Evolutionary conservation across 2,797 vertebrate genomes (phyloP), one percentile per base, ranked within the genome.

Genomic region (Myoxocephalus aenaeus): DNA sequence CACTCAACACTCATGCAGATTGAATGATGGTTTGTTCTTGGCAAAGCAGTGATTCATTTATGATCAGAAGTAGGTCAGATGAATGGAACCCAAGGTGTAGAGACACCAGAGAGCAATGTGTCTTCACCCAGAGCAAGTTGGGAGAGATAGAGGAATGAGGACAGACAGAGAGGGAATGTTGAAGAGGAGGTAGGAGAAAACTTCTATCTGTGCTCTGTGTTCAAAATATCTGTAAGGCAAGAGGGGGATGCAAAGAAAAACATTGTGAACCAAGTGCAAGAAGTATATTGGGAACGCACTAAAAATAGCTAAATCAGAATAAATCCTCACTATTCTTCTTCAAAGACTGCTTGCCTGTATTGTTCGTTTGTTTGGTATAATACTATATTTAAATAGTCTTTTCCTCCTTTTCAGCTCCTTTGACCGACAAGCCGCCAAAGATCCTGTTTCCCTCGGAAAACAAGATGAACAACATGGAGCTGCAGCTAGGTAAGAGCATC

Each of bases 401-500:
- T 71, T 82, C 85, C 84, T 91, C 20, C 71, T 84, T 86, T 94
- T 92, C 96, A 99, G 98, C 98, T 66, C 98, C 98, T 89, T 90
- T 99, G 92, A 99, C 98, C 90, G 97, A 99, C 95, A 98, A 98
- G 84, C 97, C 98, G 79, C 98, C 98, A 86, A 99, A 97, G 94
- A 97, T 99, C 93, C 95, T 99, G 89, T 97, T 98, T 85, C 98
- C 98, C 65, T 90, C 95, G 70, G 98, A 99, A 95, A 98, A 94
- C 95, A 99, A 98, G 93, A 94, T 98, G 86, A 98, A 94, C 91
- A 92, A 96, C 93, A 97, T 99, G 93, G 97, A 99, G 94, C 95
- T 97, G 53, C 97, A 99, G 90, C 95, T 99, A 91, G 98, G 98
- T 99, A 96, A 99, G 98, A 95, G 79, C 84, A 74, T 90, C 80